Base-by-base conservation (phyloP, 2,113 vertebrate species). In the Anser brachyrhynchus region DNA sequence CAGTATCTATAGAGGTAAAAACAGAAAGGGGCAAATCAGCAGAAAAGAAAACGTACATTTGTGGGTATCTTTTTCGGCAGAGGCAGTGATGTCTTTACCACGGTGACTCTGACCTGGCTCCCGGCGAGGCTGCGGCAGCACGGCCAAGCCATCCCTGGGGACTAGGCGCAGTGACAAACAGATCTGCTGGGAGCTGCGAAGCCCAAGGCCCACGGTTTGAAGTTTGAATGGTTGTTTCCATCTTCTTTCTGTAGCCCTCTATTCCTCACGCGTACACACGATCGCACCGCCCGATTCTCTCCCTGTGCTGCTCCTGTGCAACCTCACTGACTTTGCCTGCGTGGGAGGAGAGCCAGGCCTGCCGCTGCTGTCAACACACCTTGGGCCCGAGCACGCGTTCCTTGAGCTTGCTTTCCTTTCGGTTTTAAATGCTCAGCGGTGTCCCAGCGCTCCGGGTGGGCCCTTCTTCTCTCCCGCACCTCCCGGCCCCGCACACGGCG, bases 1-100 rank as follows among this genome's bases (percentile, higher is more conserved):
- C 85, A 90, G 96, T 83, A 97, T 96, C 96, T 97, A 98, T 71
- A 90, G 73, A 97, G 97, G 95, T 87, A 96, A 97, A 97, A 98
- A 77, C 85, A 94, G 90, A 95, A 97, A 85, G 96, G 95, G 95
- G 51, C 51, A 93, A 93, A 97, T 97, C 93, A 83, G 96, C 97
- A 92, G 97, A 97, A 97, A 97, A 81, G 28, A 78, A 92, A 98
- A 97, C 89, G 93, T 83, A 85, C 96, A 85, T 93, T 74, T 78
- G 76, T 51, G 82, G 43, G 57, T 14, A 2, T n/a, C 9, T 75
- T 85, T 33, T 77, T 80, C 67, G 33, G 91, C 78, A 95, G 98
- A 97, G 96, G 91, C 93, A 94, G 74, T 29, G 18, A 64, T 5
- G 87, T 43, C 80, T 78, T 85, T 59, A 51, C 87, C 84, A 88